Conservation (phyloP, 2,797 vertebrate species). For the Aldrovandia affinis region DNA sequence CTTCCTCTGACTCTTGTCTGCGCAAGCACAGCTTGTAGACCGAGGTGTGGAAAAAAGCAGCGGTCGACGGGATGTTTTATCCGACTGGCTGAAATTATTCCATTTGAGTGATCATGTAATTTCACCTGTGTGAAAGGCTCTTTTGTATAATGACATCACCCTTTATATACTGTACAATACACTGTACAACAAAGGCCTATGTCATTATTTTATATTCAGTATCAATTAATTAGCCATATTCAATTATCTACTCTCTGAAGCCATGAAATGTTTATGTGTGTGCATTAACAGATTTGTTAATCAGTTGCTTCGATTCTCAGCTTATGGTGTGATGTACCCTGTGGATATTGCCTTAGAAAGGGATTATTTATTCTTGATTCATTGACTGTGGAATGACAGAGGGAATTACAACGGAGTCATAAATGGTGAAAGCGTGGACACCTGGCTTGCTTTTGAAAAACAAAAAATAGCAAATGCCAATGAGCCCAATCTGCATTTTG, state of each 20-base stretch:
- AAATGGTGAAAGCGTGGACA: neutral
- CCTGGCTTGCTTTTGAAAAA: neutral
- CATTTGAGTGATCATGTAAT: no score
- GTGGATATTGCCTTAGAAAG: neutral
- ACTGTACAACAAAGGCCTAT: no score
- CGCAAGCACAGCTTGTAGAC: no score
- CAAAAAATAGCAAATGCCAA: neutral
- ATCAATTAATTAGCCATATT: neutral
- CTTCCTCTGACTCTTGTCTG: no score
- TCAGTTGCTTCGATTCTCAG: neutral
- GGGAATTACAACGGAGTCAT: neutral
- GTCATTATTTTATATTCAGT: neutral
- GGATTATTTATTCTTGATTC: neutral
- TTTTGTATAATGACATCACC: no score
- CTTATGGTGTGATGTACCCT: neutral
- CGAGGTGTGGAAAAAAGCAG: no score
- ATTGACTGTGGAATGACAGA: neutral
- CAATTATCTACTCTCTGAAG: neutral
- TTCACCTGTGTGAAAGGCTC: no score
- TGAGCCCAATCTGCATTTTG: neutral
- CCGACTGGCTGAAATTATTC: no score
- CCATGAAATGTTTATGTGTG: neutral
- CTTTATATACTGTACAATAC: no score
- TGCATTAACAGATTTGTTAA: neutral
- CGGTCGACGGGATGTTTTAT: no score